Percentiles rank a stretch among this genome's conserved stretches.
Conservation (phyloP, 2,888 invertebrate species). For the Exephanes ischioxanthus region DNA sequence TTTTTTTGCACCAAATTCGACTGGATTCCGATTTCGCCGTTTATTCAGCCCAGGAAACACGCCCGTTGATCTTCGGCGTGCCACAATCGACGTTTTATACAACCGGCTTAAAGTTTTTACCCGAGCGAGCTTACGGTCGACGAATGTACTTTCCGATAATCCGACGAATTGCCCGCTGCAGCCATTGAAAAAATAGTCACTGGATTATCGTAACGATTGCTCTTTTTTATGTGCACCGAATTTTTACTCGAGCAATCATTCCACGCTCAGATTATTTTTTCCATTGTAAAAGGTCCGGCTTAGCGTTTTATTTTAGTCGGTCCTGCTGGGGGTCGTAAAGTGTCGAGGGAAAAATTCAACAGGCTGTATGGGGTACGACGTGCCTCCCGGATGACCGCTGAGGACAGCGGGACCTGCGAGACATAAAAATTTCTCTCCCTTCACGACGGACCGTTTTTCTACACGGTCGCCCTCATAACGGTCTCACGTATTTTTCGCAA, state of each 20-base stretch:
- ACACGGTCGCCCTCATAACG: constrained; percentile 68
- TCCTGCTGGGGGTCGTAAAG: constrained; percentile 52
- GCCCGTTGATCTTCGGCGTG: neutral
- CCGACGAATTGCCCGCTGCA: constrained; percentile 8
- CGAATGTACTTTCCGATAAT: neutral
- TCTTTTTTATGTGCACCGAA: constrained; percentile 33
- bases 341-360: constrained; percentile 43
- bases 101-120: neutral
- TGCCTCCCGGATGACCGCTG: constrained; percentile 31
- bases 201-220: constrained; percentile 38
- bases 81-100: neutral
- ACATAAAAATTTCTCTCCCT: constrained; percentile 63
- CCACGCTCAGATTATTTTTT: constrained; percentile 35
- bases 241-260: constrained; percentile 57
- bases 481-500: constrained; percentile 63
- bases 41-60: neutral
- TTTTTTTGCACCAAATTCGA: neutral
- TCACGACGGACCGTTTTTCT: constrained; percentile 49
- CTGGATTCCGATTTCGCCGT: neutral
- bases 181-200: constrained; percentile 1
- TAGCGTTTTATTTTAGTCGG: constrained; percentile 51
- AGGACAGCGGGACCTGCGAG: constrained; percentile 28
- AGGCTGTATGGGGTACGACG: constrained; percentile 21
- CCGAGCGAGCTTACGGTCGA: neutral
- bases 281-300: neutral